Percentiles rank a stretch among this genome's conserved stretches.
Evolutionary conservation across 1,140 invertebrate species (phyloP).

Genomic region (Latrodectus geometricus): DNA sequence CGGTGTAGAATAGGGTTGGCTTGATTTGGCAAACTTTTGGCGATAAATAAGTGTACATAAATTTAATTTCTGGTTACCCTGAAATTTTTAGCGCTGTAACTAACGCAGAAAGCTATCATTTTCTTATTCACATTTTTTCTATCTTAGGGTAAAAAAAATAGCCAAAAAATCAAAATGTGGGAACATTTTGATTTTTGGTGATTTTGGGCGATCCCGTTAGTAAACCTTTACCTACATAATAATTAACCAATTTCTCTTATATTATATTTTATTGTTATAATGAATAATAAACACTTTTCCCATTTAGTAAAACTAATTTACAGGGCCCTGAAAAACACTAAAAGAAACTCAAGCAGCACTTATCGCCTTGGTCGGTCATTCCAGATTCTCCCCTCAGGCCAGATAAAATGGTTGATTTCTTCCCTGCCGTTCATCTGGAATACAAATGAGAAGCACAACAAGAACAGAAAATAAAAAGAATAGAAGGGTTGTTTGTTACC

Average conservation of each 20-base stretch:
- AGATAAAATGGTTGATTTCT: neutral
- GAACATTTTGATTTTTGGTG: no score
- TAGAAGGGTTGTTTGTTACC: slow-evolving; percentile 63
- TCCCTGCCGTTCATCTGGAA: neutral
- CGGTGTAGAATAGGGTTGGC: no score
- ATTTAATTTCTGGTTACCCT: no score
- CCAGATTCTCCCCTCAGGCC: neutral
- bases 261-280: neutral
- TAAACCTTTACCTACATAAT: neutral
- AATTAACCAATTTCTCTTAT: neutral
- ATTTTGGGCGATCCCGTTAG: no score
- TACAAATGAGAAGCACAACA: neutral
- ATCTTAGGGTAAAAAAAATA: no score
- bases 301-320: neutral
- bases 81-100: no score
- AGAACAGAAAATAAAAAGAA: neutral
- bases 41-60: no score
- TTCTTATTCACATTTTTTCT: no score
- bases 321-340: neutral
- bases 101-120: no score
- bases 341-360: neutral
- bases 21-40: no score
- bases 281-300: neutral
- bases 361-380: neutral
- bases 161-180: no score